These are phyloP conservation scores for Brenthis daphne DNA, from an alignment of 2,888 invertebrate species.

Conservation along the genomic window DNA sequence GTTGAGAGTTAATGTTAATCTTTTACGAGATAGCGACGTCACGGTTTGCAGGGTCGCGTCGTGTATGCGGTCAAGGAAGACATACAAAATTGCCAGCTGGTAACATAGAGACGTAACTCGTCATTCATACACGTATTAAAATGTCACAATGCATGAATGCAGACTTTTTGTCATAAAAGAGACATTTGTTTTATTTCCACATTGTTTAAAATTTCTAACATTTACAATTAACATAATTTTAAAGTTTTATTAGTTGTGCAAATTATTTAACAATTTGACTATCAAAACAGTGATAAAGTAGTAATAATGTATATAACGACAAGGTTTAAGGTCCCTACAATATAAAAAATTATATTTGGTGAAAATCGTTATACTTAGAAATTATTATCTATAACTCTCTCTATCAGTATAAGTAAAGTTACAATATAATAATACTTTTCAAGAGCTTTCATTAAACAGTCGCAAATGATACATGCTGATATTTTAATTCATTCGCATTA, in stretches of 20 bases:
- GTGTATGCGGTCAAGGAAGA: conserved; percentile 57
- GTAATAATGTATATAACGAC: background rate
- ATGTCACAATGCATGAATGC: conserved; percentile 23
- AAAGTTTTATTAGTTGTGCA: conserved; percentile 10
- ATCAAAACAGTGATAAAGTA: background rate
- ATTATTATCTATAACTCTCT: too few relatives aligned
- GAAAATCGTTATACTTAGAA: too few relatives aligned
- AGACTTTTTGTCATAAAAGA: conserved; percentile 14
- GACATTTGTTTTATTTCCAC: background rate
- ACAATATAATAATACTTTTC: too few relatives aligned
- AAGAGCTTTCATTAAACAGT: too few relatives aligned
- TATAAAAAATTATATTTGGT: too few relatives aligned
- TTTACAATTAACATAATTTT: conserved; percentile 3
- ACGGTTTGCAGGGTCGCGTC: conserved; percentile 52
- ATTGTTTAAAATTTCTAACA: background rate
- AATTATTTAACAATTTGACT: conserved; percentile 4
- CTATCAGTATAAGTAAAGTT: too few relatives aligned
- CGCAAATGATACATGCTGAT: too few relatives aligned
- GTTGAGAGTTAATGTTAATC: conserved; percentile 50
- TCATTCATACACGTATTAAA: conserved; percentile 33
- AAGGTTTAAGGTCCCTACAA: too few relatives aligned
- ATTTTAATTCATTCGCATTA: too few relatives aligned
- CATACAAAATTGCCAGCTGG: conserved; percentile 23
- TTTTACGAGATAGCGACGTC: conserved; percentile 46
- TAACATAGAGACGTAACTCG: conserved; percentile 19